phyloP scores from a whole-genome alignment of 2,113 vertebrate genomes.

The Malurus alboscapulatus region DNA sequence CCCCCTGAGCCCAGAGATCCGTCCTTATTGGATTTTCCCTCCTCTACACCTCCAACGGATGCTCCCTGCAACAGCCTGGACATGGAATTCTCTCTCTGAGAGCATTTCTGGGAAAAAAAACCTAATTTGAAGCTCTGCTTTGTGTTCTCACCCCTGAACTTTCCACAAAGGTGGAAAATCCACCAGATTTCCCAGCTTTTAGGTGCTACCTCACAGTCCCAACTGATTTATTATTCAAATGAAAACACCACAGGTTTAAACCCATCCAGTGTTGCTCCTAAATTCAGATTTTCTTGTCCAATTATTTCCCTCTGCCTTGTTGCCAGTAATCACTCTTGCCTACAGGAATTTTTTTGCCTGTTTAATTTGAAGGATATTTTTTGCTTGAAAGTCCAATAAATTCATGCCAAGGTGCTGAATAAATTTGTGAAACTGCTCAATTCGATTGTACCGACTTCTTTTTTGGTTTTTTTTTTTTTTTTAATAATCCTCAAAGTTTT shows the following conservation, averaged over 20 bases:
- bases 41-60: background rate
- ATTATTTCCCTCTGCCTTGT: background rate
- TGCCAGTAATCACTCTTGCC: background rate
- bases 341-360: background rate
- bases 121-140: background rate
- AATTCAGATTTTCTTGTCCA: background rate
- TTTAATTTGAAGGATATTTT: background rate
- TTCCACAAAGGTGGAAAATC: background rate
- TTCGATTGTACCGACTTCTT: too few species aligned
- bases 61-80: background rate
- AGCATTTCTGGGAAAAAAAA: background rate
- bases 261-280: background rate
- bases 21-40: background rate
- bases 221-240: background rate
- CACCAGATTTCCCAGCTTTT: background rate
- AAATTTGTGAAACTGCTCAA: background rate
- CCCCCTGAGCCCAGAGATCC: background rate
- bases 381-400: background rate
- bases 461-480: too few species aligned
- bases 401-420: background rate
- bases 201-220: background rate
- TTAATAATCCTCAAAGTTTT: background rate
- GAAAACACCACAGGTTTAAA: background rate
- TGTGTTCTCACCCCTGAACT: background rate
- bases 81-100: background rate